Conservation (phyloP, 2,888 invertebrate genomes). For the Cerceris rybyensis region DNA sequence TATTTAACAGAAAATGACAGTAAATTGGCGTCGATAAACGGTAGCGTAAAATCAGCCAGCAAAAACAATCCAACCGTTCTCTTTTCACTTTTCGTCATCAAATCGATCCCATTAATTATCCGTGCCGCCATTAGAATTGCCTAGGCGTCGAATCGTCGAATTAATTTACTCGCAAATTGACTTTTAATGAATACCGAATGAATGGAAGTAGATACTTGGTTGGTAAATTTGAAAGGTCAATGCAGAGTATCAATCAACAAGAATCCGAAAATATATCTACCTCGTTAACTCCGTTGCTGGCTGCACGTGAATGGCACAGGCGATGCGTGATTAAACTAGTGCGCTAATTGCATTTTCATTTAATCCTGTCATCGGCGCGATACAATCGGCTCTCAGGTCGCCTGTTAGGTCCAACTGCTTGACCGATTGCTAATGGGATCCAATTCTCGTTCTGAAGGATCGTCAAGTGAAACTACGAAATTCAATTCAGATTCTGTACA, state of each 20-base stretch:
- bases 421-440: slow-evolving; percentile 25
- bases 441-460: slow-evolving; percentile 13
- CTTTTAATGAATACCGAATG: slow-evolving; percentile 33
- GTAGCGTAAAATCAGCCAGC: too few relatives aligned
- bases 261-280: slow-evolving; percentile 43
- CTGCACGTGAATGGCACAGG: slow-evolving; percentile 28
- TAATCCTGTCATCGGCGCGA: slow-evolving; percentile 52
- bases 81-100: background rate
- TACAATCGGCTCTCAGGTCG: slow-evolving; percentile 36
- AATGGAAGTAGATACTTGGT: slow-evolving; percentile 28
- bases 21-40: too few relatives aligned
- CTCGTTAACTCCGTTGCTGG: slow-evolving; percentile 38
- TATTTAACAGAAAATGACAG: too few relatives aligned
- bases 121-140: background rate
- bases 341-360: slow-evolving; percentile 65
- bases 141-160: background rate
- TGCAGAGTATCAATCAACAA: slow-evolving; percentile 38
- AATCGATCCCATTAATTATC: background rate
- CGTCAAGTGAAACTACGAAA: background rate
- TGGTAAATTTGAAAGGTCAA: slow-evolving; percentile 20
- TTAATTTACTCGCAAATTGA: slow-evolving; percentile 32
- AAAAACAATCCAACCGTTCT: too few relatives aligned
- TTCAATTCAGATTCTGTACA: background rate
- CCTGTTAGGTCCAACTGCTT: slow-evolving; percentile 6
- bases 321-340: slow-evolving; percentile 52